Base-by-base conservation (phyloP, 53 echinoderm and acorn worm genomes). In the Astropecten irregularis region DNA sequence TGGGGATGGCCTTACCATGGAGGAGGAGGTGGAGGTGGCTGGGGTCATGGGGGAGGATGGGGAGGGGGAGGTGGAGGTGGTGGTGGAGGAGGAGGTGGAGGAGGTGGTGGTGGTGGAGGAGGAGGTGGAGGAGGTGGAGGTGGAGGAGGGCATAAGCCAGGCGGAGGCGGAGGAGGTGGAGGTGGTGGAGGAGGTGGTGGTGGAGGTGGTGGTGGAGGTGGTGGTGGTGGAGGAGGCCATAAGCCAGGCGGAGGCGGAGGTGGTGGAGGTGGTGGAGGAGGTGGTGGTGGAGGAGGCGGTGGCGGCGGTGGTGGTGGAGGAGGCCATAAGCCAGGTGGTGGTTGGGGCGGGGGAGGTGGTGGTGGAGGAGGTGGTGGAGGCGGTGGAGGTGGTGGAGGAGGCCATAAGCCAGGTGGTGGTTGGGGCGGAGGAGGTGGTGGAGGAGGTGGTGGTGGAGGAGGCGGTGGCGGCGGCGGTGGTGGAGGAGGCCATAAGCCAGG, bases 71-170 rank as follows among this genome's bases (percentile, higher is more conserved):
- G 25, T 3, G 27, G 11, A 33, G 69, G 40, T 9, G 40, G 23
- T 67, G 48, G 76, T 51, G 51, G 76, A 56, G 51, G 76, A 56
- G 51, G 76, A 76, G 51, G 76, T 28, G 56, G 76, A 76, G 51
- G 76, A 56, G 51, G 55, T 30, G 56, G 76, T 25, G 32, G 28
- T 10, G 26, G 26, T 26, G 58, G 58, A 21, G 26, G 58, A 58
- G 58, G 58, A 7, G 58, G 58, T 7, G 58, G 58, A 2, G 58
- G 58, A 2, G 58, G 58, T 52, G 53, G 53, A 9, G 64, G 64
- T 64, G 64, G 64, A 18, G 64, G 64, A 14, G 64, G 64, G 14
- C 34, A 36, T 37, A 42, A 26, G 23, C 47, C 47, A 35, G 64
- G 64, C 14, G 33, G 33, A 2, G 61, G 61, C 2, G 61, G 61